Percentiles rank a stretch among this genome's conserved stretches.
These are phyloP conservation scores for Limonius californicus DNA, from an alignment of 1,140 invertebrate species.

Conservation along the genomic window DNA sequence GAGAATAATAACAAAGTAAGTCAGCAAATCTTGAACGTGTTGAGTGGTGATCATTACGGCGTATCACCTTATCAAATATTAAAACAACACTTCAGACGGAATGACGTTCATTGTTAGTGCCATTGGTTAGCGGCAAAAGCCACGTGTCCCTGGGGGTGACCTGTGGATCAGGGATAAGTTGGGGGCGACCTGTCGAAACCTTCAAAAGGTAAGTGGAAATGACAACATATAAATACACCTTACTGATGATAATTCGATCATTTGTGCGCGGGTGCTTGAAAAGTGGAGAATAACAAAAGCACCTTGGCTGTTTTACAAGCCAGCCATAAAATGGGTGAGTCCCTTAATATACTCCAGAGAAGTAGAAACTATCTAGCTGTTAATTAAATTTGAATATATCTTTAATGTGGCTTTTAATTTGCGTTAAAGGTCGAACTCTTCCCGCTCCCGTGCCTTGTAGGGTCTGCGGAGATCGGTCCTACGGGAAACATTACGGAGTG, in stretches of 20 bases:
- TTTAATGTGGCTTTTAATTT: no score
- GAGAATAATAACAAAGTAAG: not conserved
- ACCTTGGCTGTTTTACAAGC: no score
- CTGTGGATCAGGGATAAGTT: not conserved
- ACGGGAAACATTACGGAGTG: slow-evolving; percentile 84
- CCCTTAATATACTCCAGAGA: no score
- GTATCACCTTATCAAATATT: slow-evolving; percentile 4
- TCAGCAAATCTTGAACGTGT: not conserved
- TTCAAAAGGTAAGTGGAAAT: not conserved
- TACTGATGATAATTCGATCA: not conserved
- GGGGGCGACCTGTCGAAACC: not conserved
- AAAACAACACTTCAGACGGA: not conserved
- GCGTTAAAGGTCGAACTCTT: slow-evolving; percentile 63
- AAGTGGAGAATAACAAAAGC: no score
- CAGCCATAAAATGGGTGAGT: not conserved
- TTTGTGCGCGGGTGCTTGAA: not conserved
- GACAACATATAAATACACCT: slow-evolving; percentile 8
- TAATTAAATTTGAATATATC: no score
- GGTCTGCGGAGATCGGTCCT: slow-evolving; percentile 83
- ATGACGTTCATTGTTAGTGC: slow-evolving; percentile 2
- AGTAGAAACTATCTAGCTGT: no score
- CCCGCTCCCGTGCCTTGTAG: slow-evolving; percentile 65
- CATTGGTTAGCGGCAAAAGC: not conserved
- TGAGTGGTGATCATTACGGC: not conserved
- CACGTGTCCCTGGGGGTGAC: slow-evolving; percentile 6